Conservation (phyloP, 2,888 invertebrate genomes). For the Sminthurinus aureus region DNA sequence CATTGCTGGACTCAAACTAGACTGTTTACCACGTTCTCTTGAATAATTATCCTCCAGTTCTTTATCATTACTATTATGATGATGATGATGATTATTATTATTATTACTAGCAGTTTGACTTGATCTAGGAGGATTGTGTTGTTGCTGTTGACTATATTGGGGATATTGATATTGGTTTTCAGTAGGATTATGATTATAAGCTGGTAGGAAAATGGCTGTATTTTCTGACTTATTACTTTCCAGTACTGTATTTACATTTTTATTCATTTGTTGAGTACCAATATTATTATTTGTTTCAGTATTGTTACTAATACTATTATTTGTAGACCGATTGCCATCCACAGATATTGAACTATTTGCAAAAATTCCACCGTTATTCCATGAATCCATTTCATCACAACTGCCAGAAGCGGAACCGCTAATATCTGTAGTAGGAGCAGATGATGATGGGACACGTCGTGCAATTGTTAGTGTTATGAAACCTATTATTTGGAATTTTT, state of each 20-base stretch:
- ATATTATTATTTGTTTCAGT: not conserved
- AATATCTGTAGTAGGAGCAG: slow-evolving; percentile 61
- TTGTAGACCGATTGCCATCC: slow-evolving; percentile 42
- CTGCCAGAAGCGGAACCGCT: slow-evolving; percentile 60
- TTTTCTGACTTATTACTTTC: slow-evolving; percentile 14
- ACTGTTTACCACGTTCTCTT: not conserved
- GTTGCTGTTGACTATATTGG: slow-evolving; percentile 25
- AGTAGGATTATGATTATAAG: slow-evolving; percentile 34
- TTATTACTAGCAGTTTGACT: slow-evolving; percentile 17
- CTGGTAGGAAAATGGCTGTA: slow-evolving; percentile 41
- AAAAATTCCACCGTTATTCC: slow-evolving; percentile 53
- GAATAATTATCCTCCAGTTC: not conserved
- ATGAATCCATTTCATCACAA: slow-evolving; percentile 60
- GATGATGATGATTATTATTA: slow-evolving; percentile 3
- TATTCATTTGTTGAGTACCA: not conserved
- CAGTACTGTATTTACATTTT: not conserved
- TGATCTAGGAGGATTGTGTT: slow-evolving; percentile 22
- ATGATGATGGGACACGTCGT: slow-evolving; percentile 71
- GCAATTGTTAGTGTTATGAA: not conserved
- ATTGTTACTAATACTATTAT: not conserved
- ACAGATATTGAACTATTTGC: slow-evolving; percentile 57
- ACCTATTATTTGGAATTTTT: too few species aligned
- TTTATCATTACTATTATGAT: not conserved
- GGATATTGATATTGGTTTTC: slow-evolving; percentile 25
- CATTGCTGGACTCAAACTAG: slow-evolving; percentile 34